Base-by-base conservation (phyloP, 1,140 invertebrate genomes). In the Phocides pigmalion region DNA sequence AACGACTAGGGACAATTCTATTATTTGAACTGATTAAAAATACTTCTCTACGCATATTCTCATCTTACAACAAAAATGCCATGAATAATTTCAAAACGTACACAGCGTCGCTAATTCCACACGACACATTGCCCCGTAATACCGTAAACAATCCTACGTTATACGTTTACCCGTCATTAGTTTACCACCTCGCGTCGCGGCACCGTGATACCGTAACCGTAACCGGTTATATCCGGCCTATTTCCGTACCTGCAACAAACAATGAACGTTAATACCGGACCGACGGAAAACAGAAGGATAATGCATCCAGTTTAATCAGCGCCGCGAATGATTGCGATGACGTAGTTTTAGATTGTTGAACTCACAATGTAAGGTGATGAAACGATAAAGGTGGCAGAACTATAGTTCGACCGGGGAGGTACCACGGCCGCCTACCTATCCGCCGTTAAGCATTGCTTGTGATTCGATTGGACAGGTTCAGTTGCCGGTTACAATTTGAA, bases 161-260 rank as follows among this genome's bases (percentile, higher is more conserved):
- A 53, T 53, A 56, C 62, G 37, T 62, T 69, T 53, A 50, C 56
- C 37, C 51, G 42, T 32, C 62, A 65, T 69, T 69, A 69, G 28
- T 11, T n/a, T n/a, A 22, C 41, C 28, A 41, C 17, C 39, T 28
- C 47, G 41, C 42, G 12, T 22, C 22, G 51, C 32, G 62, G 44
- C 47, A 28, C 47, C 64, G 54, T 66, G n/a, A 25, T 12, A 50
- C 28, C 28, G 25, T 28, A n/a, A 28, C 25, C 25, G 28, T 32
- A 32, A 32, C 28, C 25, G 41, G 44, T 63, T 17, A 74, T 69
- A 72, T 76, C 70, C 68, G 46, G 66, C 71, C 70, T 46, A 74
- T 70, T 77, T 79, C 73, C 71, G 47, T 76, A 82, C 80, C 82
- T 84, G 80, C 35, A 84, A 82, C 78, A 78, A 78, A 77, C 68